Evolutionary conservation across 2,797 vertebrate genomes (phyloP).

Genomic region (Diplodus puntazzo): DNA sequence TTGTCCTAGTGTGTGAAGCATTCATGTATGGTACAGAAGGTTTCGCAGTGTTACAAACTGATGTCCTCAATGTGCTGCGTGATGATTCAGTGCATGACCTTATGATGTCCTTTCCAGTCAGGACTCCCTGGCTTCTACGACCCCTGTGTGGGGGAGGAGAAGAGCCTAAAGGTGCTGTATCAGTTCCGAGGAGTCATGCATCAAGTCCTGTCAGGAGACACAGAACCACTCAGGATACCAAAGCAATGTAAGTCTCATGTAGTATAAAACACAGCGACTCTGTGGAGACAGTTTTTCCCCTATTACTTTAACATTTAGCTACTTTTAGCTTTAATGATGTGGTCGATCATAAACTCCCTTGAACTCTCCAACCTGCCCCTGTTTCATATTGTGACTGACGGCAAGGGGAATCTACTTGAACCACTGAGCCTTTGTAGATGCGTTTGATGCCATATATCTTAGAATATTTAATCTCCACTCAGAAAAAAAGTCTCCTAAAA

Average conservation of each 20-base stretch:
- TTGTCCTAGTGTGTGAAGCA: neutral
- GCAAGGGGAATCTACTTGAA: conserved; percentile 19
- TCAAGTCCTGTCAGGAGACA: conserved; percentile 95
- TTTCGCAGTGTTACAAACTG: neutral
- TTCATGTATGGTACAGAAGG: neutral
- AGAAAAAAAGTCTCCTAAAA: conserved; percentile 17
- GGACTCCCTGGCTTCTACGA: conserved; percentile 98
- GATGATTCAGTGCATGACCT: conserved; percentile 31
- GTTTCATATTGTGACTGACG: conserved; percentile 26
- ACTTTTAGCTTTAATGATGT: conserved; percentile 16
- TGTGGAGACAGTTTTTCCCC: neutral
- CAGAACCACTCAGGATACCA: conserved; percentile 97
- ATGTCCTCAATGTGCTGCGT: neutral
- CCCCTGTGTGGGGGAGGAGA: conserved; percentile 97
- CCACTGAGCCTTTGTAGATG: conserved; percentile 14
- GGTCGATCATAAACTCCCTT: neutral
- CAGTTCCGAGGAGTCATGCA: conserved; percentile 98
- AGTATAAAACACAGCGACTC: neutral
- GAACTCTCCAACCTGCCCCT: conserved; percentile 11
- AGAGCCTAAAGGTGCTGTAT: conserved; percentile 98
- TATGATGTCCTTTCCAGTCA: conserved; percentile 81
- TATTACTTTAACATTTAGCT: conserved; percentile 7
- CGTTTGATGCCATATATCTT: conserved; percentile 27
- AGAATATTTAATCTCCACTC: conserved; percentile 27
- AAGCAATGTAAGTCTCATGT: conserved; percentile 94